A percentile compares a stretch with the other conserved stretches of the same genome.
These are phyloP conservation scores for Pycnonotus jocosus DNA, from an alignment of 2,113 vertebrate genomes.

Conservation along the genomic window DNA sequence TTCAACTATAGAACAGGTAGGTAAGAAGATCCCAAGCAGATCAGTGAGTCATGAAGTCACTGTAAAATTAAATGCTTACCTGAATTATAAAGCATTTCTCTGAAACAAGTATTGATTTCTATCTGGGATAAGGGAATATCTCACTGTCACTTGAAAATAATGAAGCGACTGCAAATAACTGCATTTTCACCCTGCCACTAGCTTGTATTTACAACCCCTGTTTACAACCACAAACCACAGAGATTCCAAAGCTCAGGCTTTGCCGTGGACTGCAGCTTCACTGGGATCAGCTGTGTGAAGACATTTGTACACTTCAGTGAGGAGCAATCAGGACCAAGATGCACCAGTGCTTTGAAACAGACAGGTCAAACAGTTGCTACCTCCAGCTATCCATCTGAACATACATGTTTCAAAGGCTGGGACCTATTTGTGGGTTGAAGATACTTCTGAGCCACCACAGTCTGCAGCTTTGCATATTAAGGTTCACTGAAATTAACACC, in stretches of 20 bases:
- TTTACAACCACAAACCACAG: not conserved
- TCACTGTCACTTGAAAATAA: not conserved
- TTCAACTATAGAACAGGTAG: not conserved
- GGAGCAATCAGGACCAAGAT: not conserved
- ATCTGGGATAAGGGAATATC: not conserved
- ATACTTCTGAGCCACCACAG: not conserved
- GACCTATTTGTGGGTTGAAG: not conserved
- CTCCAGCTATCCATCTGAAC: not conserved
- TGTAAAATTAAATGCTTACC: not conserved
- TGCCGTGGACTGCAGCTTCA: not conserved
- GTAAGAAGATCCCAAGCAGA: not conserved
- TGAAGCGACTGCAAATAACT: not conserved
- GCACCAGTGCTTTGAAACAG: not conserved
- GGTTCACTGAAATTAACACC: not conserved
- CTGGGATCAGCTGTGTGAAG: not conserved
- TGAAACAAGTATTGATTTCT: not conserved
- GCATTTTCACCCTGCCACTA: not conserved
- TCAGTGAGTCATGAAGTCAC: not conserved
- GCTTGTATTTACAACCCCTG: not conserved
- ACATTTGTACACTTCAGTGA: not conserved
- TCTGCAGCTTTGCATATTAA: not conserved
- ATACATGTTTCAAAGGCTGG: not conserved
- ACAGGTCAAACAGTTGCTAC: not conserved
- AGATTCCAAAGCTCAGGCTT: not conserved
- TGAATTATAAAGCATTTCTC: not conserved